These are phyloP conservation scores for Eciton burchellii DNA, from an alignment of 1,140 invertebrate genomes.

Conservation along the genomic window DNA sequence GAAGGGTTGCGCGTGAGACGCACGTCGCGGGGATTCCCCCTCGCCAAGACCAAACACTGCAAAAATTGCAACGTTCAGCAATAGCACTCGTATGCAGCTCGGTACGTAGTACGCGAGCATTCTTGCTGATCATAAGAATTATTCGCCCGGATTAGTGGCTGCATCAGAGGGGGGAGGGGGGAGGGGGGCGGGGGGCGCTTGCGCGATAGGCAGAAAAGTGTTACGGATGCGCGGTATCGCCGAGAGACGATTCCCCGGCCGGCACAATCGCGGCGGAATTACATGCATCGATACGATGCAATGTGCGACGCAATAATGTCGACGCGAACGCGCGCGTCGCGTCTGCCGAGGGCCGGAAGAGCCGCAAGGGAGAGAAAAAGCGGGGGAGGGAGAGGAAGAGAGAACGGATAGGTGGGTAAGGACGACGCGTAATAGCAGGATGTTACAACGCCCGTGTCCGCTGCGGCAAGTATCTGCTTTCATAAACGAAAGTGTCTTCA, in stretches of 20 bases:
- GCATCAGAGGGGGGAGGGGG: no score
- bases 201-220: constrained; percentile 3
- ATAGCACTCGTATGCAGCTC: no score
- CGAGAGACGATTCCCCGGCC: not conserved
- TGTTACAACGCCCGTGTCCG: constrained; percentile 84
- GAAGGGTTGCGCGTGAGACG: constrained; percentile 61
- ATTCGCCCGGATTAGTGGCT: not conserved
- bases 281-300: constrained; percentile 19
- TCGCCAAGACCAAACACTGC: not conserved
- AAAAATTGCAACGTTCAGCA: not conserved
- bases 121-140: constrained; percentile 3
- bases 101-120: constrained; percentile 6
- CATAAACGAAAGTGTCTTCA: constrained; percentile 86
- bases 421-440: constrained; percentile 84
- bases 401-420: constrained; percentile 79
- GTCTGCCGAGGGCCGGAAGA: constrained; percentile 49
- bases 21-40: not conserved
- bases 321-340: constrained; percentile 42
- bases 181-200: not conserved
- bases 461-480: constrained; percentile 84
- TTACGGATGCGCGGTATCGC: not conserved
- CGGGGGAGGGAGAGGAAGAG: constrained; percentile 71
- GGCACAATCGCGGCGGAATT: not conserved
- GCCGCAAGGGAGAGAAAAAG: constrained; percentile 70
- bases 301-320: constrained; percentile 34